Conservation (phyloP, 2,797 vertebrate genomes). For the Melanotaenia pygmaea region DNA sequence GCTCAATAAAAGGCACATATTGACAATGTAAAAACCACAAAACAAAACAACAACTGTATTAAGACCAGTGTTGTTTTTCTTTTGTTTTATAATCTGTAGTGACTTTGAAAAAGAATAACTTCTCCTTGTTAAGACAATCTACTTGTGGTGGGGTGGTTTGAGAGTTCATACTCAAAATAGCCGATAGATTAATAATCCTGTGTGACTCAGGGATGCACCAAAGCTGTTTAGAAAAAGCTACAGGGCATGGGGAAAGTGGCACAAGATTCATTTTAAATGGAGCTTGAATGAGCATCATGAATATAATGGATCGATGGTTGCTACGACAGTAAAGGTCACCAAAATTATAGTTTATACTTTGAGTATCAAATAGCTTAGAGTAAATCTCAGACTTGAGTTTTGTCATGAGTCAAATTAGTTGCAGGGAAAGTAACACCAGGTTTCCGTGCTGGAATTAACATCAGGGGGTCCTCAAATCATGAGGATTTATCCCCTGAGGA, state of each 20-base stretch:
- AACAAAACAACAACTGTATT: too few species aligned
- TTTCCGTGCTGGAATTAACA: neutral
- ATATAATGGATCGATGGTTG: constrained; percentile 8
- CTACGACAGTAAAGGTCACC: constrained; percentile 10
- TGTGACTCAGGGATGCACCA: neutral
- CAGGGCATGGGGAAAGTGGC: neutral
- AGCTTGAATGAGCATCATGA: constrained; percentile 6
- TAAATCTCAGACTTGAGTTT: constrained; percentile 11
- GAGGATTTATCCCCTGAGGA: neutral
- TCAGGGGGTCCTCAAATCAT: neutral
- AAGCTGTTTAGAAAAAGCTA: neutral
- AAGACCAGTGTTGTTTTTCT: too few species aligned
- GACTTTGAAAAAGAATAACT: constrained; percentile 4
- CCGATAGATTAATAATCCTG: neutral
- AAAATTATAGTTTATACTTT: constrained; percentile 22
- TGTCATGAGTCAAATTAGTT: neutral
- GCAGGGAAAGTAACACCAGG: constrained; percentile 4
- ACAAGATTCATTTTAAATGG: neutral
- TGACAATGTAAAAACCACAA: neutral
- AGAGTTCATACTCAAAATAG: neutral
- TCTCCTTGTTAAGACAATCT: neutral
- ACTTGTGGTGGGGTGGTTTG: constrained; percentile 1
- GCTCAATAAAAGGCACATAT: neutral
- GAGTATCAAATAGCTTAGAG: constrained; percentile 8
- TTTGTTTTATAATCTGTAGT: constrained; percentile 5